Base-by-base conservation (phyloP, 2,888 invertebrate genomes). In the Ochropleura leucogaster region DNA sequence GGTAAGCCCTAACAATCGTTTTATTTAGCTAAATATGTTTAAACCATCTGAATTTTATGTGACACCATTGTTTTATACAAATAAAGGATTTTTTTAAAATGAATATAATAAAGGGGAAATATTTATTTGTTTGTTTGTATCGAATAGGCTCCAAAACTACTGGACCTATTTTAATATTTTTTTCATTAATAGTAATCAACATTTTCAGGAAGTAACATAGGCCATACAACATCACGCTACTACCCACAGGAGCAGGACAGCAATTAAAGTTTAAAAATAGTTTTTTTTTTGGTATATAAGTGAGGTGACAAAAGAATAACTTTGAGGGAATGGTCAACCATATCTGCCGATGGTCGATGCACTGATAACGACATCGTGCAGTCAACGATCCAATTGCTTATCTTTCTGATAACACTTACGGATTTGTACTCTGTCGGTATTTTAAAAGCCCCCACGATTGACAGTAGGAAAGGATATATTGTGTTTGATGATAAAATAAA, bases 341-440 rank as follows among this genome's bases (percentile, higher is more conserved):
- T 60, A 75, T 79, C 72, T 30, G 16, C n/a, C 9, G 12, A 70
- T 53, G 51, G 16, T 16, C 12, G 12, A 70, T 53, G 51, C 72
- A 40, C 46, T 42, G 72, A 79, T 75, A 75, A 75, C 46, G 40
- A 3, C 30, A n/a, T 4, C 14, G 18, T 59, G 72, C 30, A 47
- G 30, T 62, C 51, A 65, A 12, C 49, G 12, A 79, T 72, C 60
- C 47, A 42, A 16, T 47, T 30, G 30, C 30, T 53, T 79, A 79
- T 62, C 62, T 73, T 53, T 4, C 9, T 57, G 40, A 53, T n/a
- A 46, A 20, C 18, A 51, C 59, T 65, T 30, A 57, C 4, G 1
- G 14, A n/a, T 14, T 30, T 42, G n/a, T 42, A 74, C 6, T 30
- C 12, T n/a, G 14, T 59, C 57, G 14, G 42, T 42, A 8, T 72